Evolutionary conservation across 2,888 invertebrate genomes (phyloP), one percentile per base, ranked within the genome.

Genomic region (Oscheius sp.): DNA sequence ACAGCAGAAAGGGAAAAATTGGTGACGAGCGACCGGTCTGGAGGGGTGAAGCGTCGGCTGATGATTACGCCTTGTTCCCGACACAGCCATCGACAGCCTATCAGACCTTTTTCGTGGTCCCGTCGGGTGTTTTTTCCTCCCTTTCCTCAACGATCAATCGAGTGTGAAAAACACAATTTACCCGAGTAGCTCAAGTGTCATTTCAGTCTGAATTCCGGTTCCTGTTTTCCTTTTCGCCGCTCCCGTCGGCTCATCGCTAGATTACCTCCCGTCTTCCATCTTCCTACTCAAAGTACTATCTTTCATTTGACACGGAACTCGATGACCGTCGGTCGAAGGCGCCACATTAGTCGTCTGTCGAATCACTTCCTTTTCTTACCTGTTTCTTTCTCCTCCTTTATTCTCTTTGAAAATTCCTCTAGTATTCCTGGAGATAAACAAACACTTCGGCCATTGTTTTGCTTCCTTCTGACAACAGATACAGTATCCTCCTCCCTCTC

Each of bases 1-100:
- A 36, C 54, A 54, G 51, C 22, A 51, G 54, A 54, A 54, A 54
- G 32, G 32, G 54, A 54, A 54, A 54, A 54, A 54, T 54, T 54
- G n/a, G 54, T 54, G 54, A 33, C 54, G n/a, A n/a, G n/a, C n/a
- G 54, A 54, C 54, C 54, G 54, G 54, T 54, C 54, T 54, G 20
- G 14, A 22, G 22, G 54, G 20, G 20, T 17, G 22, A 33, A 33
- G 54, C 33, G n/a, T 36, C 33, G n/a, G 32, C 32, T 32, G 54
- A 32, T 54, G 54, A 54, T 54, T 54, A 54, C 54, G 54, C 54
- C 50, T 54, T 54, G 54, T 54, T 54, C 47, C 36, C 36, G 36
- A 36, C 36, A 36, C 36, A 8, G 36, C 36, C 8, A 36, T 9
- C 8, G n/a, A n/a, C n/a, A n/a, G n/a, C n/a, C n/a, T n/a, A n/a